These are phyloP conservation scores for Monochamus saltuarius DNA, from an alignment of 1,140 invertebrate genomes.

Conservation along the genomic window DNA sequence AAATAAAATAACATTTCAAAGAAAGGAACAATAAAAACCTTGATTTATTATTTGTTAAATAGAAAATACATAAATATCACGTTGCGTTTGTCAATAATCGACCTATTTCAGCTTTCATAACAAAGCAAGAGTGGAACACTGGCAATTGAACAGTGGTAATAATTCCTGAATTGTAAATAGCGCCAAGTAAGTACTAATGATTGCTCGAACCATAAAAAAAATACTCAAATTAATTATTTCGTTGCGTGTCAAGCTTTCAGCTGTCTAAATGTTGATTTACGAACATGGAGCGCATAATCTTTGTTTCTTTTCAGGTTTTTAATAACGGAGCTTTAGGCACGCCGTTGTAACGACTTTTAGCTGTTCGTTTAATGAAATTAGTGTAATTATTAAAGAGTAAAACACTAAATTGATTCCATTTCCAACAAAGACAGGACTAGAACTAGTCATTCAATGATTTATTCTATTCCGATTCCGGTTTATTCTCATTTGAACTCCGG, in stretches of 20 bases:
- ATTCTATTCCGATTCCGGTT: not conserved
- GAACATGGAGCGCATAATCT: not conserved
- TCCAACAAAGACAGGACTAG: not conserved
- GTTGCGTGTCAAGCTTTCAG: too few relatives aligned
- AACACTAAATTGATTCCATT: not conserved
- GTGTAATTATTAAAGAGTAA: not conserved
- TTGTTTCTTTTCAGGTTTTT: not conserved
- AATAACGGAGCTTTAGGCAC: constrained; percentile 1
- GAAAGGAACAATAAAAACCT: constrained; percentile 12
- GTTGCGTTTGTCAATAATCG: constrained; percentile 15
- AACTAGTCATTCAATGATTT: constrained; percentile 6
- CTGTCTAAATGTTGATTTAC: constrained; percentile 4
- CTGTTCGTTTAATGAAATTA: not conserved
- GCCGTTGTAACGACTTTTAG: not conserved
- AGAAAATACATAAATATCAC: constrained; percentile 15
- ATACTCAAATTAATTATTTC: too few relatives aligned
- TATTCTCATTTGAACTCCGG: not conserved
- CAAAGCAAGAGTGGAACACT: not conserved
- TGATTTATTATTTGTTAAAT: constrained; percentile 22
- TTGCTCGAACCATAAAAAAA: too few relatives aligned
- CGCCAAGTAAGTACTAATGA: too few relatives aligned
- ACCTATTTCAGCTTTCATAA: constrained; percentile 14
- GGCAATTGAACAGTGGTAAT: too few relatives aligned
- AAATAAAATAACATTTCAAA: constrained; percentile 14
- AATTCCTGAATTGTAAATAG: too few relatives aligned